Percentiles rank a stretch among this genome's conserved stretches.
phyloP scores from a whole-genome alignment of 1,140 invertebrate species.

The Drosophila fuyamai region DNA sequence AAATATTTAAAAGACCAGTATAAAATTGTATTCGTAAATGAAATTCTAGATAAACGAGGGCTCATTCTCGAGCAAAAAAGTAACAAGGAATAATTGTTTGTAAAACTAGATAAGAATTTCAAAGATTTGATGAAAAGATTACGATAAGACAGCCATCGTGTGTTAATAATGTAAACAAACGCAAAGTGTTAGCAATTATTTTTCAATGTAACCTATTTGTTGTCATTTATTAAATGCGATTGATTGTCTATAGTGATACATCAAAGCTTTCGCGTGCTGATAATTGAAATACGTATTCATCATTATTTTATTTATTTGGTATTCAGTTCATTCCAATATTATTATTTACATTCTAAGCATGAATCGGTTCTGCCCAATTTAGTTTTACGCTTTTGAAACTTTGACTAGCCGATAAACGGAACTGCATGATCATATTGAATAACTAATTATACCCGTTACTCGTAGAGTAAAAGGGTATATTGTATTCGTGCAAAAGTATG shows the following conservation, averaged over 20 bases:
- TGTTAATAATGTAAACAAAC: background rate
- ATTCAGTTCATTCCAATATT: background rate
- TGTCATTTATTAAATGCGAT: background rate
- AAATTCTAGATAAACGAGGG: no score
- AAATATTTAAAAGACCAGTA: no score
- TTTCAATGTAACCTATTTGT: background rate
- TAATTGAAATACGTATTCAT: constrained; percentile 6
- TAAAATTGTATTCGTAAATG: no score
- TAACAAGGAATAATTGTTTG: background rate
- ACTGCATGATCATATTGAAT: background rate
- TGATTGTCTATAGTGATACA: background rate
- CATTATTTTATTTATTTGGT: background rate
- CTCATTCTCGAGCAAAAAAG: no score
- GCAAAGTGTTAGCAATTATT: background rate
- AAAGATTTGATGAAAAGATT: background rate
- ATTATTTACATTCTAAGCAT: constrained; percentile 32
- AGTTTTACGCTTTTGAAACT: background rate
- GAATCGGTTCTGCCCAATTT: background rate
- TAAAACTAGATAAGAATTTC: background rate
- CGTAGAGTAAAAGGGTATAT: no score
- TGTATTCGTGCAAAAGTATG: no score
- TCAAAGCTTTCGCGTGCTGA: constrained; percentile 5
- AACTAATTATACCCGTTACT: constrained; percentile 4
- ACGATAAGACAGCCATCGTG: background rate
- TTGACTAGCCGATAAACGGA: constrained; percentile 9